A percentile compares a stretch with the other conserved stretches of the same genome.
Evolutionary conservation across 2,113 vertebrate genomes (phyloP).

Genomic region (Sinosuthora webbiana): DNA sequence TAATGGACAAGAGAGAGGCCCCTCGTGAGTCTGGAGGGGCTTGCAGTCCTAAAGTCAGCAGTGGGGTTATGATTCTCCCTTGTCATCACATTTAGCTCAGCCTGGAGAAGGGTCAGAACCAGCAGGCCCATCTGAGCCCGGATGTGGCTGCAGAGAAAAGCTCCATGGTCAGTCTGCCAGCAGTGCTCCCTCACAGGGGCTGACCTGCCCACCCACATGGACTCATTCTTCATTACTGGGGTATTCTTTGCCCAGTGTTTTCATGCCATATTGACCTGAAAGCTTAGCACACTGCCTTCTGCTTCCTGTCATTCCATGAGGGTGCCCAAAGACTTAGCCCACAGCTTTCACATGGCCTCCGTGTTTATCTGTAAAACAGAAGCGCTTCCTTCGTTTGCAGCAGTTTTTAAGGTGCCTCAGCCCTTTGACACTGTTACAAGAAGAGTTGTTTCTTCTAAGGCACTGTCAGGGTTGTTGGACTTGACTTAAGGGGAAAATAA

Average conservation of each 20-base stretch:
- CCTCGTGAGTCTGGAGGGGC: neutral
- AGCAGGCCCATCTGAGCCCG: accelerated
- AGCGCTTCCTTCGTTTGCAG: neutral
- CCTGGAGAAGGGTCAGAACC: neutral
- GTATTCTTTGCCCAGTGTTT: neutral
- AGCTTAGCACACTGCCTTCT: neutral
- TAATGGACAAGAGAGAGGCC: neutral
- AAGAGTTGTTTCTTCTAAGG: neutral
- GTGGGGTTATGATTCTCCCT: neutral
- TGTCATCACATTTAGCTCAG: neutral
- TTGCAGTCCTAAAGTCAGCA: neutral
- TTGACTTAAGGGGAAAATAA: neutral
- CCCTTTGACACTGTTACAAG: neutral
- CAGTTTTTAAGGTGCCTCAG: neutral
- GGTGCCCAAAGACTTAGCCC: neutral
- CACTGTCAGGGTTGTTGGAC: neutral
- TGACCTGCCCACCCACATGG: neutral
- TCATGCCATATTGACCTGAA: neutral
- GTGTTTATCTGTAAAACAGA: neutral
- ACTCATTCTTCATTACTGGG: neutral
- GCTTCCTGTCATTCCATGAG: neutral
- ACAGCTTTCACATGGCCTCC: neutral
- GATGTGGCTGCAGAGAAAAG: neutral
- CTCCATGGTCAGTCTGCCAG: accelerated
- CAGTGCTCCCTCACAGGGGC: neutral